These are phyloP conservation scores for Ormyrus pomaceus DNA, from an alignment of 2,888 invertebrate genomes.

Conservation along the genomic window DNA sequence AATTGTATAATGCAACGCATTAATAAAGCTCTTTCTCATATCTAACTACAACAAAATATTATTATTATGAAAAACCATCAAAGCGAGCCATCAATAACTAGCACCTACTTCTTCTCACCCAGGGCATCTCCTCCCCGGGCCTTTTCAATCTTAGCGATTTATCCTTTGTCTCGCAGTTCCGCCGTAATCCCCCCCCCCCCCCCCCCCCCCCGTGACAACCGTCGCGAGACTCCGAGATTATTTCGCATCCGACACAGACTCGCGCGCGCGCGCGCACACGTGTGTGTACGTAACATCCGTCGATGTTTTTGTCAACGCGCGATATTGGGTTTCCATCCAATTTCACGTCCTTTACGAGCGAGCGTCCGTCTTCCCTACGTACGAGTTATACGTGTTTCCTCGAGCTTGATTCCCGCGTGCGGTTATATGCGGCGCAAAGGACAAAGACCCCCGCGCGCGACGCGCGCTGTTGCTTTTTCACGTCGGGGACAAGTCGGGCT, in stretches of 20 bases:
- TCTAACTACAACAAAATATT: too few relatives aligned
- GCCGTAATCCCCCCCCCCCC: neutral
- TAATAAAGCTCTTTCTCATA: too few relatives aligned
- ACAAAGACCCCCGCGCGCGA: neutral
- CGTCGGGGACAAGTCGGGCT: conserved; percentile 15
- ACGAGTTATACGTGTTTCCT: too few relatives aligned
- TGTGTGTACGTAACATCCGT: neutral
- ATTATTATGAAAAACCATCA: too few relatives aligned
- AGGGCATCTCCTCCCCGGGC: too few relatives aligned
- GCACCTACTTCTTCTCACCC: too few relatives aligned
- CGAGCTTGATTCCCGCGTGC: too few relatives aligned
- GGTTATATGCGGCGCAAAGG: too few relatives aligned
- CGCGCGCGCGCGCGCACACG: neutral
- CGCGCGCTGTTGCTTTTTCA: neutral
- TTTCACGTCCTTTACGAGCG: conserved; percentile 34
- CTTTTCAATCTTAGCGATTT: conserved; percentile 23
- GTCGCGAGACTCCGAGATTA: neutral
- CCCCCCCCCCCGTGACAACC: neutral
- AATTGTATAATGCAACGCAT: too few relatives aligned
- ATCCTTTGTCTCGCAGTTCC: neutral
- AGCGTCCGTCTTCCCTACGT: neutral
- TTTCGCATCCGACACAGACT: neutral
- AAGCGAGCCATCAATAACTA: too few relatives aligned
- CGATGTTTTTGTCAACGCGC: conserved; percentile 34
- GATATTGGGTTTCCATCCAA: conserved; percentile 50